phyloP scores from a whole-genome alignment of 2,113 vertebrate genomes.

The Potamarius usumacintae region DNA sequence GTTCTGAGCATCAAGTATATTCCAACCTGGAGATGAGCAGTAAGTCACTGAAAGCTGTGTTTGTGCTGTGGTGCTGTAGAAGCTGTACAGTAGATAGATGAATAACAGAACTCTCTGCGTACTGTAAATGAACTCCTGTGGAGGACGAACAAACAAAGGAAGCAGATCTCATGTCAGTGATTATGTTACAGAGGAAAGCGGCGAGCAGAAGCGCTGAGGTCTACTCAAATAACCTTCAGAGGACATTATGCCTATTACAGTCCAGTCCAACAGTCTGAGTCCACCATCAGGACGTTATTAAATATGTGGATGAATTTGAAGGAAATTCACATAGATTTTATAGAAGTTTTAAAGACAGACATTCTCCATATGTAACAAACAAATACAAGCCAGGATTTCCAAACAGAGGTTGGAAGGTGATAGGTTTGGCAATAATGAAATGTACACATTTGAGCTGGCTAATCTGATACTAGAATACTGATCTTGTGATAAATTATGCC shows the following conservation, averaged over 20 bases:
- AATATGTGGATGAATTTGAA: neutral
- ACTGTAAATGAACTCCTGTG: neutral
- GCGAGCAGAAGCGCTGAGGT: neutral
- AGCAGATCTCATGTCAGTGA: neutral
- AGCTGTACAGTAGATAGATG: neutral
- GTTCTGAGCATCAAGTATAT: too few species aligned
- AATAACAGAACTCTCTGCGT: neutral
- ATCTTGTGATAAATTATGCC: too few species aligned
- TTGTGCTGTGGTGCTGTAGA: neutral
- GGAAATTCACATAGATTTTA: too few species aligned
- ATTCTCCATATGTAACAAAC: too few species aligned
- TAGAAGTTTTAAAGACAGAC: too few species aligned
- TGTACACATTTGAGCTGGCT: too few species aligned
- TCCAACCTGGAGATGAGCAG: neutral
- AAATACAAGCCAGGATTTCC: too few species aligned
- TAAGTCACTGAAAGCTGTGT: neutral
- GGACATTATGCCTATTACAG: neutral
- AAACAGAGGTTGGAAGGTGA: too few species aligned
- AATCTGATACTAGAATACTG: too few species aligned
- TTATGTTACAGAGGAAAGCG: neutral
- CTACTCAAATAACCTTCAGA: neutral
- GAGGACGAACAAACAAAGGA: neutral
- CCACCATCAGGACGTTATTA: neutral
- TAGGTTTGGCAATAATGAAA: too few species aligned
- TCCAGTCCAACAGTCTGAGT: neutral